Evolutionary conservation across 92 coral and sea anemone genomes (phyloP), one percentile per base, ranked within the genome.

Genomic region (Galaxea fascicularis): DNA sequence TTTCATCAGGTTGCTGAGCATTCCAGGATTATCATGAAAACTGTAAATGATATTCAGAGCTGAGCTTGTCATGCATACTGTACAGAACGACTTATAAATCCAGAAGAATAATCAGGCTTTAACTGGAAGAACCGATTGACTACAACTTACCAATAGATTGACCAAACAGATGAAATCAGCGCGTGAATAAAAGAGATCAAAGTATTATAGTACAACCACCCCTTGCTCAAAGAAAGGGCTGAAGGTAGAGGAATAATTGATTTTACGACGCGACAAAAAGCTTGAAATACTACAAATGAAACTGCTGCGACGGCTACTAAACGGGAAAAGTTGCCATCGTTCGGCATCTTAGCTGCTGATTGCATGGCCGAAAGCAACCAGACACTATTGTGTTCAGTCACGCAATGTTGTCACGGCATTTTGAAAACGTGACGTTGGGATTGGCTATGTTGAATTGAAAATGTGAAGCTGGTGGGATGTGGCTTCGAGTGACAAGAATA

Each of bases 151-250:
- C 83, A 78, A 65, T 45, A 64, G 16, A 78, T 46, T 49, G 83
- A 44, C 73, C 63, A 78, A 25, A 47, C 56, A 3, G 59, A 28
- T 45, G 73, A 64, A 51, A 65, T 78, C 25, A 62, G 26, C 3
- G 83, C 60, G 57, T 78, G 83, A 63, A 78, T 47, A n/a, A 78
- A 51, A 12, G 83, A 78, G 17, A 47, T 65, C 47, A 78, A 46
- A 41, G 73, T 78, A 49, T 78, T 78, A 0, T 10, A 11, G 29
- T 63, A 78, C 45, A 65, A 21, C 74, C 83, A 78, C 83, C 65
- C 49, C 73, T 64, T 78, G 17, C 14, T 45, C 63, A 47, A 45
- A 18, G 73, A 47, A 49, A 65, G 26, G 29, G 12, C 26, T 25
- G 15, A 14, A 6, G 83, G 51, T 8, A 18, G 39, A 20, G 83